A percentile compares a stretch with the other conserved stretches of the same genome.
Conservation (phyloP, 2,888 invertebrate genomes). For the Tuberolachnus salignus region DNA sequence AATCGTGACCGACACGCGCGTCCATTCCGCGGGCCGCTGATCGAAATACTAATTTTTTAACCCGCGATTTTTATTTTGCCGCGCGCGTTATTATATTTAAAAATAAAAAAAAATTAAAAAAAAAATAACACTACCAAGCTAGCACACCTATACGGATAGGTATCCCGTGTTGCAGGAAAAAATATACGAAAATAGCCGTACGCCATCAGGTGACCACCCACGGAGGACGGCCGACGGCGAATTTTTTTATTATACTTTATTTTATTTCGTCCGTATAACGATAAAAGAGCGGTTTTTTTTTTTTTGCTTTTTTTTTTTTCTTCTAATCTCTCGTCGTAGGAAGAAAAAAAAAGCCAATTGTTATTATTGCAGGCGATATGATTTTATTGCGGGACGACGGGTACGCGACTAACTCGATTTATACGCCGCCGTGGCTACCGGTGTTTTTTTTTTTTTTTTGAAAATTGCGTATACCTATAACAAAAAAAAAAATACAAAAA, state of each 20-base stretch:
- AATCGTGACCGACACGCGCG: slow-evolving; percentile 33
- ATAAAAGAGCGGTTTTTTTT: background rate
- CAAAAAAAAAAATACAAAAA: too few species aligned
- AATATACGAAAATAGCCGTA: too few species aligned
- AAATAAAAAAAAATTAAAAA: too few species aligned
- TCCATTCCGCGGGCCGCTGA: background rate
- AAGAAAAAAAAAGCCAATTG: slow-evolving; percentile 9
- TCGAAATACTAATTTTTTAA: slow-evolving; percentile 53
- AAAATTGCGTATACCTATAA: too few species aligned
- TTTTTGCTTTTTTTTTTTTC: slow-evolving; percentile 2
- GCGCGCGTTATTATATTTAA: too few species aligned
- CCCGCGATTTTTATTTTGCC: slow-evolving; percentile 5
- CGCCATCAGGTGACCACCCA: slow-evolving; percentile 46
- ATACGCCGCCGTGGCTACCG: background rate
- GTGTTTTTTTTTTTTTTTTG: background rate
- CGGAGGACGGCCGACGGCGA: slow-evolving; percentile 43
- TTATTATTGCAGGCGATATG: background rate
- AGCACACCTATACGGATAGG: background rate
- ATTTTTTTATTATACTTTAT: slow-evolving; percentile 46
- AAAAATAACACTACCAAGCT: background rate
- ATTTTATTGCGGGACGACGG: background rate
- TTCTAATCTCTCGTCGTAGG: background rate
- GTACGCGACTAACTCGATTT: too few species aligned
- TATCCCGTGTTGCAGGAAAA: background rate
- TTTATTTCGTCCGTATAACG: slow-evolving; percentile 13